Percentiles rank a stretch among this genome's conserved stretches.
Conservation (phyloP, 2,113 vertebrate genomes). For the Bombycilla garrulus region DNA sequence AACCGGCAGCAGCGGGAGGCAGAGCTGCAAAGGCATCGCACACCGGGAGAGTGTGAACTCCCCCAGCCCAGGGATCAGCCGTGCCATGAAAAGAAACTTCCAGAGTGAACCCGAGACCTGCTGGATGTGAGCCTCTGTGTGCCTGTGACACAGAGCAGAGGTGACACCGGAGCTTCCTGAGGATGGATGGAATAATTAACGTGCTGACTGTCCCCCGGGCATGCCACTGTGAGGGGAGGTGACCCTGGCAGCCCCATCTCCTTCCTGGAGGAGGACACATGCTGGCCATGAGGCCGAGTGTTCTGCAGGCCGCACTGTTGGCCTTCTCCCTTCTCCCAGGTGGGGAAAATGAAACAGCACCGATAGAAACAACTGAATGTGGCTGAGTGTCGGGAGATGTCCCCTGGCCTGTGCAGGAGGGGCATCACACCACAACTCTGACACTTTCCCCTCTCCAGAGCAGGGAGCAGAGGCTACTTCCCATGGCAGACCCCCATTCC, state of each 20-base stretch:
- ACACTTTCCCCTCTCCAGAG: neutral
- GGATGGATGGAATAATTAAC: neutral
- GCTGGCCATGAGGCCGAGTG: neutral
- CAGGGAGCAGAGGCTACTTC: neutral
- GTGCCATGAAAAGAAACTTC: neutral
- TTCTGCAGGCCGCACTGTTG: neutral
- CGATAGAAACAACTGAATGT: neutral
- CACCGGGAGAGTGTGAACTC: fast-evolving
- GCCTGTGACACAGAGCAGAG: fast-evolving
- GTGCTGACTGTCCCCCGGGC: neutral
- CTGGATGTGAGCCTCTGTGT: neutral
- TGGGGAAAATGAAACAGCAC: neutral
- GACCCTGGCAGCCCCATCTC: neutral
- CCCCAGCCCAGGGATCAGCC: fast-evolving
- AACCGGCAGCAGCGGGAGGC: neutral
- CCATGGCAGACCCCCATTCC: neutral
- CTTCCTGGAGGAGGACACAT: neutral
- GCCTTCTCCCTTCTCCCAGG: neutral
- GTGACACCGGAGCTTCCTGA: neutral
- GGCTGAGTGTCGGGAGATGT: neutral
- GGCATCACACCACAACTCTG: neutral
- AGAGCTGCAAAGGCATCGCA: neutral
- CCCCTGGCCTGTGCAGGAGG: neutral
- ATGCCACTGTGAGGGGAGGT: fast-evolving
- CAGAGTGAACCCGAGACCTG: neutral